Evolutionary conservation across 2,113 vertebrate species (phyloP), one percentile per base, ranked within the genome.

Genomic region (Pleuronectes platessa): DNA sequence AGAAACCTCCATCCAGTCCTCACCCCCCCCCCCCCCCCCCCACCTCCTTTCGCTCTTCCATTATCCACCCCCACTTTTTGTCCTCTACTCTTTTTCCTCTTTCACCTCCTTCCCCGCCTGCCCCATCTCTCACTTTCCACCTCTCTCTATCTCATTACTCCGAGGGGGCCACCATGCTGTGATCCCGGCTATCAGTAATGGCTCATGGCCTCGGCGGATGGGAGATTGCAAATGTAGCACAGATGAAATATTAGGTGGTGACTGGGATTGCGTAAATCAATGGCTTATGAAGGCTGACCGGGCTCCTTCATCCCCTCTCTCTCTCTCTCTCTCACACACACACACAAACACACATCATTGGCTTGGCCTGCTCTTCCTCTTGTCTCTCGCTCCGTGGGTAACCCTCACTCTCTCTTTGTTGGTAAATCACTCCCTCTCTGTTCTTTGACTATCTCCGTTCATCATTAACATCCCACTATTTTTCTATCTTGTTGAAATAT

Each of bases 221-320:
- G 84, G 79, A 81, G 86, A 90, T 81, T 83, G 89, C 87, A 89
- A 88, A 87, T 89, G 89, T 89, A 82, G 87, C 87, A 76, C 76
- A 86, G 80, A 90, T 92, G 90, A 91, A 89, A 89, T 92, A 91
- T 91, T 88, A 87, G 86, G 84, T 75, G 78, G 83, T 81, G 86
- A 75, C 84, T 80, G 80, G 78, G 84, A 88, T 90, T 87, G 88
- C 88, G 89, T 90, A 91, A 92, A 91, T 93, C 88, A 93, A 79
- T 92, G 88, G 88, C 76, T 92, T 87, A 89, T 90, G 89, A 90
- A 91, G 87, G 88, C 87, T 90, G 88, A 89, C 88, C 73, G 37
- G 65, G 76, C 78, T 74, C 84, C 75, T 74, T 75, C 84, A 58
- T 74, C 81, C 74, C 31, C 68, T 69, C 31, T 31, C 31, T 31